Evolutionary conservation across 2,888 invertebrate species (phyloP).

Genomic region (Caenorhabditis sp.): DNA sequence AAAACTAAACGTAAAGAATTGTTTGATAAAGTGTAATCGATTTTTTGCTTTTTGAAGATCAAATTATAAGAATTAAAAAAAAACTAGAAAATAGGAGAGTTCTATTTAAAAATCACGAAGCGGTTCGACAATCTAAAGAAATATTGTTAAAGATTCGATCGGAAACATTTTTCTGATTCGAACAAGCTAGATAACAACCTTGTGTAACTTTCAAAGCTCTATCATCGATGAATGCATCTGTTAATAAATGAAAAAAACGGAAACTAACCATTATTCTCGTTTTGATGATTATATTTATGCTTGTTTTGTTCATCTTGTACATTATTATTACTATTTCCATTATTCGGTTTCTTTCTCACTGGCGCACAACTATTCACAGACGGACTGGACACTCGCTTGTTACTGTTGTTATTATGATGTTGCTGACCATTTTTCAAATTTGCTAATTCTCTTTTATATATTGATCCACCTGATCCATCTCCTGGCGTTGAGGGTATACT

Average conservation of each 20-base stretch:
- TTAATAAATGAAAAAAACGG: not conserved
- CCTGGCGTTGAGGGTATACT: not conserved
- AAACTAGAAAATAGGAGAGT: no score
- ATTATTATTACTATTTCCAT: not conserved
- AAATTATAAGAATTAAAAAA: no score
- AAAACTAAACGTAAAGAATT: no score
- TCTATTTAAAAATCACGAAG: no score
- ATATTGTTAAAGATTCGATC: no score
- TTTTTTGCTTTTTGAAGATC: no score
- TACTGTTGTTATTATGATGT: not conserved
- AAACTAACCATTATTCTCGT: not conserved
- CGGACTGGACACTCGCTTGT: not conserved
- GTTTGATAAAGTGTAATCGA: no score
- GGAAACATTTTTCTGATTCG: no score
- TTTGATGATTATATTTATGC: not conserved
- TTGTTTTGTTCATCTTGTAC: not conserved
- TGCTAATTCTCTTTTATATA: conserved; percentile 7
- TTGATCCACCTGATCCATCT: conserved; percentile 1
- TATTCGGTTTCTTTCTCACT: not conserved
- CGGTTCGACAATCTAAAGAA: no score
- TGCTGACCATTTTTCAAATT: conserved; percentile 2
- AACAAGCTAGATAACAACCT: no score
- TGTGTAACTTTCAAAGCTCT: no score
- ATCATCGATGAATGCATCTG: no score
- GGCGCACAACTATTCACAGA: not conserved